Percentiles rank a stretch among this genome's conserved stretches.
These are phyloP conservation scores for Diacarnus erythraeanus DNA, from an alignment of 37 sponge, comb jelly and placozoan genomes.

Conservation along the genomic window DNA sequence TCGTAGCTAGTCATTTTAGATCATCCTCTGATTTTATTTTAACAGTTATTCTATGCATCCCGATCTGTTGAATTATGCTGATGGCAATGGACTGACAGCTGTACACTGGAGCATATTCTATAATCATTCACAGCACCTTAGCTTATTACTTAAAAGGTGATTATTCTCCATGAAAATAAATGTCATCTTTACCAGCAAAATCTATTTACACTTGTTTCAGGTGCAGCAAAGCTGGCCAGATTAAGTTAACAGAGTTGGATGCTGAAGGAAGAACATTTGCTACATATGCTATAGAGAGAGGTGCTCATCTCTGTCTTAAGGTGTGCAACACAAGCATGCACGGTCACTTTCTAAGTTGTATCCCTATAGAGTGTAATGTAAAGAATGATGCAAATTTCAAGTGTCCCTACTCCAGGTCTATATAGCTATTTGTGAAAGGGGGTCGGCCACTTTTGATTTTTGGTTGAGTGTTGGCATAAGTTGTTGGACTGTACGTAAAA, in stretches of 20 bases:
- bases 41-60: constrained; percentile 1
- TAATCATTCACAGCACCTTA: constrained; percentile 45
- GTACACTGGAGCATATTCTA: constrained; percentile 75
- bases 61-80: constrained; percentile 23
- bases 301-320: constrained; percentile 16
- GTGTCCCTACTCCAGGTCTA: too few relatives aligned
- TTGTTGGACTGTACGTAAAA: too few relatives aligned
- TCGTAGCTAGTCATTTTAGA: not conserved
- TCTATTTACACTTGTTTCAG: not conserved
- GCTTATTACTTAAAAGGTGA: constrained; percentile 35
- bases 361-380: too few relatives aligned
- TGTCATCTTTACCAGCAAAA: too few relatives aligned
- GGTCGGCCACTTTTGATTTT: too few relatives aligned
- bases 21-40: not conserved
- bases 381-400: too few relatives aligned
- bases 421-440: too few relatives aligned
- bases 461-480: too few relatives aligned
- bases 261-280: constrained; percentile 42
- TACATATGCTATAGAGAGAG: constrained; percentile 44
- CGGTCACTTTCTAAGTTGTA: too few relatives aligned
- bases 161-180: not conserved
- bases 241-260: constrained; percentile 2
- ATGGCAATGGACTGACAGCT: constrained; percentile 53
- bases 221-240: not conserved
- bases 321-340: constrained; percentile 18